phyloP scores from a whole-genome alignment of 1,140 invertebrate species.

The Amyelois transitella region DNA sequence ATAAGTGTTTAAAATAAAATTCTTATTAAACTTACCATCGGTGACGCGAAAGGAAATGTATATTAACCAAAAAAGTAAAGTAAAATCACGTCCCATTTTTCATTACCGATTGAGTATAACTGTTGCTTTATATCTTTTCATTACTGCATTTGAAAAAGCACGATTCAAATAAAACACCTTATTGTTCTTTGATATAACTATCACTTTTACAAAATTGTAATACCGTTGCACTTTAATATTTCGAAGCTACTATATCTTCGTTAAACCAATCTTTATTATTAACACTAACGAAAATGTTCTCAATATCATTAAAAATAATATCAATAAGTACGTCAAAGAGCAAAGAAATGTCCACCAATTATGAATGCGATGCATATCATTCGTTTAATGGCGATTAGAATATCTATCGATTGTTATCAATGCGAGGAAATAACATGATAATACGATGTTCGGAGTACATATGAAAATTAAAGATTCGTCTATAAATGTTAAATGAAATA shows the following conservation, averaged over 20 bases:
- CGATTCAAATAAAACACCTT: background rate
- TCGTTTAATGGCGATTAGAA: constrained; percentile 42
- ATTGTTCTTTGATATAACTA: background rate
- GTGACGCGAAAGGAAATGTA: background rate
- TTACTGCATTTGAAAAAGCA: background rate
- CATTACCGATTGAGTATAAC: background rate
- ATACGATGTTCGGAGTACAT: background rate
- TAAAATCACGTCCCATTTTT: background rate
- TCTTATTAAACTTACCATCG: background rate
- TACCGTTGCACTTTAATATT: too few relatives aligned
- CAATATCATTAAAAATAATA: background rate
- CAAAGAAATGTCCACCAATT: constrained; percentile 7
- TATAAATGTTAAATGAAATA: background rate
- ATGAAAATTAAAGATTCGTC: background rate
- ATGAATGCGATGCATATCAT: constrained; percentile 12
- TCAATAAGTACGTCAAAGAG: background rate
- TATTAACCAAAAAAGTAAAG: background rate
- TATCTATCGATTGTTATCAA: constrained; percentile 55
- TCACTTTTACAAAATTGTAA: too few relatives aligned
- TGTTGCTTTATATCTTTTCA: background rate
- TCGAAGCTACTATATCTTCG: too few relatives aligned
- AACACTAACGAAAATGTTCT: background rate
- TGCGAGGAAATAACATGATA: constrained; percentile 45
- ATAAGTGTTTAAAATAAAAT: too few relatives aligned
- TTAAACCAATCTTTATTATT: too few relatives aligned